Percentiles rank a stretch among this genome's conserved stretches.
phyloP scores from a whole-genome alignment of 1,140 invertebrate species.

The Trichomalopsis sarcophagae region DNA sequence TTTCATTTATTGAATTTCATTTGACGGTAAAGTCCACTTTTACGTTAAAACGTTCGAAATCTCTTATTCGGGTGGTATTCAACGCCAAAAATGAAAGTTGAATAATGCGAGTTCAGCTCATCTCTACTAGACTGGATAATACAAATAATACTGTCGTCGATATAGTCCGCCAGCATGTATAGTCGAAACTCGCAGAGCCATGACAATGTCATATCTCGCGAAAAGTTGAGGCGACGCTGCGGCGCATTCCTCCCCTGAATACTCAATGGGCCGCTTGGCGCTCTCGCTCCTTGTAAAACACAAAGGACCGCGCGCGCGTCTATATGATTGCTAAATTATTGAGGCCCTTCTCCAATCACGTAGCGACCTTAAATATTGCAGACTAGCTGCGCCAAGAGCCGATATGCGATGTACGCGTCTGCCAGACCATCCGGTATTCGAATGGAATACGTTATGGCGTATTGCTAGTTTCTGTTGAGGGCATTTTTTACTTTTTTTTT shows the following conservation, averaged over 20 bases:
- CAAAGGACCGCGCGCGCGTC: slow-evolving; percentile 67
- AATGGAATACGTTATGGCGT: slow-evolving; percentile 39
- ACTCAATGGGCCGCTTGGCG: slow-evolving; percentile 74
- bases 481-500: slow-evolving; percentile 11
- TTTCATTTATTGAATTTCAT: too few relatives aligned
- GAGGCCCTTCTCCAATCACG: slow-evolving; percentile 73
- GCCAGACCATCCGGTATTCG: slow-evolving; percentile 32
- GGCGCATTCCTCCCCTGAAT: slow-evolving; percentile 72
- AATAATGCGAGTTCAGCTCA: too few relatives aligned
- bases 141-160: too few relatives aligned
- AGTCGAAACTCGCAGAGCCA: not conserved
- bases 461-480: not conserved
- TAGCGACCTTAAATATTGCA: slow-evolving; percentile 73
- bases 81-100: too few relatives aligned
- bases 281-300: slow-evolving; percentile 66
- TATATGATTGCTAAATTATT: slow-evolving; percentile 76
- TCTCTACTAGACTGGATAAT: too few relatives aligned
- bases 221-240: slow-evolving; percentile 44
- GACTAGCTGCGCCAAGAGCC: slow-evolving; percentile 56
- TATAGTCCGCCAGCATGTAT: not conserved
- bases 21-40: too few relatives aligned
- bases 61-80: too few relatives aligned
- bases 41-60: too few relatives aligned
- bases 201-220: slow-evolving; percentile 28
- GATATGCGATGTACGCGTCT: not conserved